Percentiles rank a stretch among this genome's conserved stretches.
These are phyloP conservation scores for Chrysemys picta DNA, from an alignment of 2,113 vertebrate species.

Conservation along the genomic window DNA sequence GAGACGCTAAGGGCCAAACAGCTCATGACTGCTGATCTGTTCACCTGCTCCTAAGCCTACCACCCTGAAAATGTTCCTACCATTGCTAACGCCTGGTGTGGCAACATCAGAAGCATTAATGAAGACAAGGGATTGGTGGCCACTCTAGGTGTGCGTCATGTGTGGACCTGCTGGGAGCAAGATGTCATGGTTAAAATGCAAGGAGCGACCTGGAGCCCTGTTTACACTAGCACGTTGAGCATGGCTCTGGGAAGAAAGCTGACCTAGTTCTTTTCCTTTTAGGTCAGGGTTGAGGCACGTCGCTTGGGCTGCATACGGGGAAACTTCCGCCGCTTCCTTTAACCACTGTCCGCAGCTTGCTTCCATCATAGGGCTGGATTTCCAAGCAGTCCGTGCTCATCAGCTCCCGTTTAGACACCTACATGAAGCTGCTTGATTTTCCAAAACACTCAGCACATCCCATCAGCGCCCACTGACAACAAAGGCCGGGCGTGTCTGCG, in stretches of 20 bases:
- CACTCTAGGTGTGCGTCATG: neutral
- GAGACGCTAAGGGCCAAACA: constrained; percentile 24
- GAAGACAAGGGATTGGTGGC: neutral
- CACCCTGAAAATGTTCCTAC: constrained; percentile 30
- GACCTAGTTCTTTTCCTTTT: constrained; percentile 50
- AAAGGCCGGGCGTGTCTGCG: constrained; percentile 41
- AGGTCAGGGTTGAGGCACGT: constrained; percentile 39
- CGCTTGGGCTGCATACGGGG: constrained; percentile 58
- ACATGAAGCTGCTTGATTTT: constrained; percentile 37
- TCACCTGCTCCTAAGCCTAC: neutral
- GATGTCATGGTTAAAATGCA: neutral
- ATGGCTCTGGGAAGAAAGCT: constrained; percentile 48
- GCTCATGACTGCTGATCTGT: constrained; percentile 25
- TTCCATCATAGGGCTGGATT: constrained; percentile 48
- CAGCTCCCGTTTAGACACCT: constrained; percentile 54
- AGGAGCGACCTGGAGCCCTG: neutral
- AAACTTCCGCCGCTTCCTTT: constrained; percentile 51
- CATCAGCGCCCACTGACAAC: constrained; percentile 17
- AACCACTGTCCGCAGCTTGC: constrained; percentile 58
- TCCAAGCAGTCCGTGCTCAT: constrained; percentile 44
- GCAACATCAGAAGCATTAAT: neutral
- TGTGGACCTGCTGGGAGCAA: neutral
- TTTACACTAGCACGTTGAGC: neutral
- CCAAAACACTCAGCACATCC: constrained; percentile 38
- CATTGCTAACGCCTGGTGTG: constrained; percentile 3